A percentile compares a stretch with the other conserved stretches of the same genome.
phyloP scores from a whole-genome alignment of 2,797 vertebrate genomes.

The Centropyge bicolor region DNA sequence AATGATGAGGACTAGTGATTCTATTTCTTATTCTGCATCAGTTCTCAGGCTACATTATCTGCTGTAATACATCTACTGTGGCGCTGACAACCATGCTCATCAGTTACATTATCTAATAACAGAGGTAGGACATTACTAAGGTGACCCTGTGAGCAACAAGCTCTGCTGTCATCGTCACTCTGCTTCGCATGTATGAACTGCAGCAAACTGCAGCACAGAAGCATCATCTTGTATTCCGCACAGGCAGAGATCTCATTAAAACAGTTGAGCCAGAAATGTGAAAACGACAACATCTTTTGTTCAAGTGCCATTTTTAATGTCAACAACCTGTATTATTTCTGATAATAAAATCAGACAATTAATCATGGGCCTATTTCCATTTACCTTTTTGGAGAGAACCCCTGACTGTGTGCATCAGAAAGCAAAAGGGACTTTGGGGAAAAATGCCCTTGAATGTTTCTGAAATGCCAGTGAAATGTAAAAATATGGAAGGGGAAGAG shows the following conservation, averaged over 20 bases:
- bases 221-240: neutral
- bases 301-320: neutral
- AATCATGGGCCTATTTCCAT: neutral
- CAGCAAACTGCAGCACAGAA: conserved; percentile 12
- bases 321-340: conserved; percentile 1
- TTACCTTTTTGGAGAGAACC: neutral
- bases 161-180: neutral
- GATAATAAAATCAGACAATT: neutral
- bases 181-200: conserved; percentile 5
- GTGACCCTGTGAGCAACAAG: conserved; percentile 38
- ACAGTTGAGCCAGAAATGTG: neutral
- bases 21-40: conserved; percentile 36
- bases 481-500: conserved; percentile 22
- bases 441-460: conserved; percentile 54
- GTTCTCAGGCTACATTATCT: conserved; percentile 40
- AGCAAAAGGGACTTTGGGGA: conserved; percentile 20
- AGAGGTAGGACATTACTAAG: conserved; percentile 27
- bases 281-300: neutral
- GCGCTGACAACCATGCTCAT: conserved; percentile 27
- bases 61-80: conserved; percentile 30
- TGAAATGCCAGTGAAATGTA: conserved; percentile 39
- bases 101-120: conserved; percentile 24
- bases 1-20: conserved; percentile 31
- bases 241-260: neutral
- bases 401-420: conserved; percentile 11